Evolutionary conservation across 2,113 vertebrate genomes (phyloP).

Genomic region (Vulpes ferrilata): DNA sequence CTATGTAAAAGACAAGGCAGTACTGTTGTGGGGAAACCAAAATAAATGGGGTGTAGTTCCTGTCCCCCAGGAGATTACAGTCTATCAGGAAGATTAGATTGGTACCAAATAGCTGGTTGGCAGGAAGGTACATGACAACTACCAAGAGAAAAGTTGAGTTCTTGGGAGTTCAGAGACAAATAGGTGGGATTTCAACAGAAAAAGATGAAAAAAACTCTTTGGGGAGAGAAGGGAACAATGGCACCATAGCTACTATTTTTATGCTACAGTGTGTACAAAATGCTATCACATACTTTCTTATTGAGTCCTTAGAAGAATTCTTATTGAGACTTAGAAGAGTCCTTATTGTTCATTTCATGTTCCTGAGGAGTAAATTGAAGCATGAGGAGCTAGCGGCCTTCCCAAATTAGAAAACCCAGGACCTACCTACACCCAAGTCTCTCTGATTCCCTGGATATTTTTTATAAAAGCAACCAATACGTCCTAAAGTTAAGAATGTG

Average conservation of each 20-base stretch:
- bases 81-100: neutral
- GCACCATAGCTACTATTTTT: neutral
- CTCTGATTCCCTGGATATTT: neutral
- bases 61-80: neutral
- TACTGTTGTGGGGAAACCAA: neutral
- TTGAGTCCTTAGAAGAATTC: neutral
- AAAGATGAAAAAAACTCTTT: neutral
- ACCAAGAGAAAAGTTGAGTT: neutral
- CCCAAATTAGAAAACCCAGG: neutral
- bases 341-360: neutral
- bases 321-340: too few relatives aligned
- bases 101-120: neutral
- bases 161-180: neutral
- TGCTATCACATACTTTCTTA: neutral
- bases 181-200: neutral
- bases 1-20: neutral
- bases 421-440: neutral
- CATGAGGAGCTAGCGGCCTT: neutral
- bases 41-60: neutral
- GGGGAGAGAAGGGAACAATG: neutral
- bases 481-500: neutral
- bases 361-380: neutral
- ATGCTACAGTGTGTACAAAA: neutral
- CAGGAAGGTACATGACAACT: neutral
- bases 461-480: neutral